Percentiles rank a stretch among this genome's conserved stretches.
Evolutionary conservation across 2,888 invertebrate species (phyloP).

Genomic region (Amblyjoppa proteus): DNA sequence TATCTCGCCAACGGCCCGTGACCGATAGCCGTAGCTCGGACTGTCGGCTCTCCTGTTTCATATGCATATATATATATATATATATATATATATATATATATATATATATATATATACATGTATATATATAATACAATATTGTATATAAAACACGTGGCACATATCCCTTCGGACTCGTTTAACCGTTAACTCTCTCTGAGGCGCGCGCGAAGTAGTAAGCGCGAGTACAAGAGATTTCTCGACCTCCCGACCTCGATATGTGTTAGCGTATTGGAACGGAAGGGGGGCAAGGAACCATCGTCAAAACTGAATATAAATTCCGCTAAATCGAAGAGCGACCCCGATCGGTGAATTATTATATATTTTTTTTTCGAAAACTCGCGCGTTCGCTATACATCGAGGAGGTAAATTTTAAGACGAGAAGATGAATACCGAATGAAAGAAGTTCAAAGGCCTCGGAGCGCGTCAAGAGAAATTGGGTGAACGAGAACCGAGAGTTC

Average conservation of each 20-base stretch:
- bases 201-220: slow-evolving; percentile 46
- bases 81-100: slow-evolving; percentile 29
- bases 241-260: slow-evolving; percentile 73
- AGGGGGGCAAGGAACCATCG: slow-evolving; percentile 36
- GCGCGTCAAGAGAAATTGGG: slow-evolving; percentile 49
- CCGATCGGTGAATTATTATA: slow-evolving; percentile 10
- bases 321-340: slow-evolving; percentile 48
- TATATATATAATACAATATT: slow-evolving; percentile 36
- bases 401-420: background rate
- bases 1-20: slow-evolving; percentile 70
- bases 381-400: background rate
- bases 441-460: slow-evolving; percentile 37
- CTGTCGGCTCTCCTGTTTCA: slow-evolving; percentile 25
- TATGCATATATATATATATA: slow-evolving; percentile 10
- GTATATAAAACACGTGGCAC: slow-evolving; percentile 45
- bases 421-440: slow-evolving; percentile 9
- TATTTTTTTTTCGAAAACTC: slow-evolving; percentile 12
- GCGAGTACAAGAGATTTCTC: slow-evolving; percentile 68
- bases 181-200: slow-evolving; percentile 73
- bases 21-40: slow-evolving; percentile 65
- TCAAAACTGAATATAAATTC: slow-evolving; percentile 59
- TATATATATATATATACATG: slow-evolving; percentile 12
- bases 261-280: slow-evolving; percentile 56
- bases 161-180: slow-evolving; percentile 69
- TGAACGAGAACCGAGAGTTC: slow-evolving; percentile 30